These are phyloP conservation scores for Psophia crepitans DNA, from an alignment of 2,113 vertebrate genomes.

Conservation along the genomic window DNA sequence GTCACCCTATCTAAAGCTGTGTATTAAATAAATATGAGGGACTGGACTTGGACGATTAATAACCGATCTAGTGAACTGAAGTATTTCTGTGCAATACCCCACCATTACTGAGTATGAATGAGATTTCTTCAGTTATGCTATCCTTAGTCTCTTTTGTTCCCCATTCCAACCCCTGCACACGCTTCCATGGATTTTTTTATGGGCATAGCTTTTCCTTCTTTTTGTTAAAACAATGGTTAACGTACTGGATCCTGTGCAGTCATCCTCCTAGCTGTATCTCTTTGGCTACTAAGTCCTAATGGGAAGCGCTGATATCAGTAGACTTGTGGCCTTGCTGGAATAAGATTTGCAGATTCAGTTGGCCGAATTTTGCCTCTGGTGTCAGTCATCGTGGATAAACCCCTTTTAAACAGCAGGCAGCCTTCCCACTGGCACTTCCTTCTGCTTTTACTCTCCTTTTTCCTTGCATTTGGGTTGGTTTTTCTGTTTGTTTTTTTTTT, in stretches of 20 bases:
- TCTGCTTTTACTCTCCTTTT: neutral
- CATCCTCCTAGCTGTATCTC: neutral
- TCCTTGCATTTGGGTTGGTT: neutral
- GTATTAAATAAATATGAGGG: neutral
- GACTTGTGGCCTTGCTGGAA: neutral
- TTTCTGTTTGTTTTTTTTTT: neutral
- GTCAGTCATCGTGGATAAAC: neutral
- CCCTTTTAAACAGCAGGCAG: neutral
- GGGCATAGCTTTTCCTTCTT: neutral
- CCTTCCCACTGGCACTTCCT: neutral
- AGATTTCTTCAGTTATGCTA: neutral
- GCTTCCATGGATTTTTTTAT: neutral
- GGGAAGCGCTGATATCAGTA: neutral
- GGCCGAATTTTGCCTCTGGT: neutral
- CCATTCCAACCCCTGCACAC: neutral
- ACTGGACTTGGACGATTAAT: neutral
- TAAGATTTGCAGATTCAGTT: accelerated
- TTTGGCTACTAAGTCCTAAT: neutral
- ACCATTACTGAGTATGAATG: neutral
- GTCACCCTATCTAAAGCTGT: neutral
- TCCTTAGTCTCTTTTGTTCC: neutral
- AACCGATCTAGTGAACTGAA: neutral
- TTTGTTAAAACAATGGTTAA: neutral
- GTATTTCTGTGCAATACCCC: neutral
- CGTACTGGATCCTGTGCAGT: neutral